A percentile compares a stretch with the other conserved stretches of the same genome.
Evolutionary conservation across 2,888 invertebrate species (phyloP).

Genomic region (Andrena flavipes): DNA sequence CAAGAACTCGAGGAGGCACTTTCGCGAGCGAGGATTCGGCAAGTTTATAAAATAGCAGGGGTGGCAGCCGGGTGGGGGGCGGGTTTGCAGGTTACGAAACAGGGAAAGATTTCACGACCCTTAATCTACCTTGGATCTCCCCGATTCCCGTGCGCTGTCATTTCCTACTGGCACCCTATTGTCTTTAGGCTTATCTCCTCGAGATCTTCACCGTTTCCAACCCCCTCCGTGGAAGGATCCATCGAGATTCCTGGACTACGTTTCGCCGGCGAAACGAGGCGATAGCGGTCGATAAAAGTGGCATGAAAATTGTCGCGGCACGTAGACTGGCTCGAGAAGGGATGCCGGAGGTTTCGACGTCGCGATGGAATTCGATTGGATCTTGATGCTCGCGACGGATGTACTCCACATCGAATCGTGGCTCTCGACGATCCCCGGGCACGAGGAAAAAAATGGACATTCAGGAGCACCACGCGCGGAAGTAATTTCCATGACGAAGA

Average conservation of each 20-base stretch:
- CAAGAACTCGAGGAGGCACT: conserved; percentile 72
- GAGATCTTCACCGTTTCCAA: conserved; percentile 53
- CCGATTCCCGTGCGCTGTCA: conserved; percentile 68
- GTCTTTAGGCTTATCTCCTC: conserved; percentile 77
- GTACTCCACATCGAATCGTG: neutral
- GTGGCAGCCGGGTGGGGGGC: conserved; percentile 26
- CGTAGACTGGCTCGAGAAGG: neutral
- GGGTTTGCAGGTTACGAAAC: conserved; percentile 35
- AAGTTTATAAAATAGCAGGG: conserved; percentile 75
- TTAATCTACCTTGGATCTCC: conserved; percentile 77
- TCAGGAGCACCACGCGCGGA: conserved; percentile 52
- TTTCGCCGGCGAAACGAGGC: neutral
- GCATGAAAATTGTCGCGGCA: neutral
- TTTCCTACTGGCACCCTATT: conserved; percentile 78
- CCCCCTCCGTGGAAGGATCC: conserved; percentile 35
- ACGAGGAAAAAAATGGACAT: conserved; percentile 50
- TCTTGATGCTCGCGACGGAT: neutral
- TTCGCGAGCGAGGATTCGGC: conserved; percentile 67
- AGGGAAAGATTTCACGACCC: conserved; percentile 71
- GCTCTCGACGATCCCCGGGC: neutral
- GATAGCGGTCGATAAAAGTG: conserved; percentile 7
- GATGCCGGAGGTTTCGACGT: neutral
- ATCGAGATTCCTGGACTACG: conserved; percentile 53
- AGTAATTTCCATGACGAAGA: conserved; percentile 63
- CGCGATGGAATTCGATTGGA: neutral